phyloP scores from a whole-genome alignment of 2,113 vertebrate species.

The Cyprinodon variegatus region DNA sequence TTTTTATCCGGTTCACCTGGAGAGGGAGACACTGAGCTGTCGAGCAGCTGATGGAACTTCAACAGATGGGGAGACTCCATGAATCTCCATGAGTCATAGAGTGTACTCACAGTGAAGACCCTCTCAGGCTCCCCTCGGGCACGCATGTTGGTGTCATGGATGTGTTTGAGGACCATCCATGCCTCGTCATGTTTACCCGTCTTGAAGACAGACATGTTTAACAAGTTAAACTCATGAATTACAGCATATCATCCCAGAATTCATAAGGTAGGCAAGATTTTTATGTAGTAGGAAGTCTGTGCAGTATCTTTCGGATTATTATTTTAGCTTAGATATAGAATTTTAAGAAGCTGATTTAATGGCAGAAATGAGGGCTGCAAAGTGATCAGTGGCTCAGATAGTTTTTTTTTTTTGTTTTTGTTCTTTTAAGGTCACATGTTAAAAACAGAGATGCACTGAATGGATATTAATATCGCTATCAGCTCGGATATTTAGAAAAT shows the following conservation, averaged over 20 bases:
- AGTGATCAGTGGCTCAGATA: no score
- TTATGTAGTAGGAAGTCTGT: neutral
- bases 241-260: no score
- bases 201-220: conserved; percentile 64
- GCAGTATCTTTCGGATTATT: neutral
- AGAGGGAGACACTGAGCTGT: conserved; percentile 65
- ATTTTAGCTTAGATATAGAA: neutral
- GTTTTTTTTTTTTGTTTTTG: no score
- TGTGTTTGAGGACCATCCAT: conserved; percentile 99
- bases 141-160: conserved; percentile 98
- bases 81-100: neutral
- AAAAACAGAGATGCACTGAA: no score
- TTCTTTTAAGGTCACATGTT: no score
- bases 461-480: no score
- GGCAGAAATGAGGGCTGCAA: no score
- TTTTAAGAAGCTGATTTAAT: neutral
- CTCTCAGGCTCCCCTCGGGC: conserved; percentile 96
- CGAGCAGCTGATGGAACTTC: conserved; percentile 21
- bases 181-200: conserved; percentile 97
- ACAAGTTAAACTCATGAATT: neutral
- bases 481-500: no score
- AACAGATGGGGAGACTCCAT: neutral
- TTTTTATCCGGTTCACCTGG: conserved; percentile 96
- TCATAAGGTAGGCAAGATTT: no score
- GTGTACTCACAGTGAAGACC: conserved; percentile 94